A percentile compares a stretch with the other conserved stretches of the same genome.
phyloP scores from a whole-genome alignment of 2,113 vertebrate species.

The Craseonycteris thonglongyai region DNA sequence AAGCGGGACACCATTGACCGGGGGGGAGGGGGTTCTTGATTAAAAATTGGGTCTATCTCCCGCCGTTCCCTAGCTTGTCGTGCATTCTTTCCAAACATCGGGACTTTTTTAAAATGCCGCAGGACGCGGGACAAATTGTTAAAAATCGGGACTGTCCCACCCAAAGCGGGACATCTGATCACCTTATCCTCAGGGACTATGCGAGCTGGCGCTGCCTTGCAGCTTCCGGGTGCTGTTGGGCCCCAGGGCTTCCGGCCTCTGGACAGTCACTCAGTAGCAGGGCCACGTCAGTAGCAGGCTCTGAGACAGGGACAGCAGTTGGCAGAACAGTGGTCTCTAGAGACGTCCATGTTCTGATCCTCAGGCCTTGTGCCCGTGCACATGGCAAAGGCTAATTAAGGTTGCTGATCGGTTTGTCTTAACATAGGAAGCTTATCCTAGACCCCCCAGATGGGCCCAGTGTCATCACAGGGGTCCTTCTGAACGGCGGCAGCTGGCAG shows the following conservation, averaged over 20 bases:
- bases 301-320: background rate
- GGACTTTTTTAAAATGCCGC: no score
- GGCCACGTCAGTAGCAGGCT: fast-evolving
- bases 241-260: background rate
- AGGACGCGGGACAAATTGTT: no score
- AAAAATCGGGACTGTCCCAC: no score
- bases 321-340: fast-evolving
- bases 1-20: no score
- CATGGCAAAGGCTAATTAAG: background rate
- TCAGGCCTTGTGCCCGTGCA: background rate
- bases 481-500: no score
- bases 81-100: no score
- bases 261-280: background rate
- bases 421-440: background rate
- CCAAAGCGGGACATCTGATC: no score
- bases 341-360: background rate
- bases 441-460: background rate
- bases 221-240: background rate
- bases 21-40: no score
- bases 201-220: background rate
- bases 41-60: no score
- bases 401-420: background rate
- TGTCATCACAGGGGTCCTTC: background rate
- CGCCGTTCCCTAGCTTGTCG: no score
- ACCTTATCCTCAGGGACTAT: no score